Conservation (phyloP, 2,888 invertebrate genomes). For the Ennomos erosarius region DNA sequence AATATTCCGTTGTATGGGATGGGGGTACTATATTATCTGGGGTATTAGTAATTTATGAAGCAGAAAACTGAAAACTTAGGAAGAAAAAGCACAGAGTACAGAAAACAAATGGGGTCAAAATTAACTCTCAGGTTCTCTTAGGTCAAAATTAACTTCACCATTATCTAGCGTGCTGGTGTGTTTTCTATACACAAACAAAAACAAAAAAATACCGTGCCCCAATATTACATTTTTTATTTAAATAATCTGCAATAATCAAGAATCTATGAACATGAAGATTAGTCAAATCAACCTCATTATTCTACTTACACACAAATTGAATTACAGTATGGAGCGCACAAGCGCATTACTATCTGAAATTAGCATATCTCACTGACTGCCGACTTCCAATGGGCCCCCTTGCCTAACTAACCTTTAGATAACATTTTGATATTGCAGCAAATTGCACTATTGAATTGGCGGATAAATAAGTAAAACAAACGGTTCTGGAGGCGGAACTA, state of each 20-base stretch:
- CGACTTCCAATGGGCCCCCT: conserved; percentile 24
- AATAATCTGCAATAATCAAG: no score
- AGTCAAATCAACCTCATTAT: conserved; percentile 2
- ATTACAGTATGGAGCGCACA: background rate
- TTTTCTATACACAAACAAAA: background rate
- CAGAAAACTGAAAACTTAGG: no score
- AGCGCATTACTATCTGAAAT: conserved; percentile 24
- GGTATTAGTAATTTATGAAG: no score
- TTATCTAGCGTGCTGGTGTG: background rate
- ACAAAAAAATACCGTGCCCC: background rate
- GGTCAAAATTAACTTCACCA: background rate
- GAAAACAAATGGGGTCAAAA: no score
- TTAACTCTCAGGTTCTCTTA: no score
- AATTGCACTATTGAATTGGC: conserved; percentile 40
- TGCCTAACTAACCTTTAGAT: conserved; percentile 37
- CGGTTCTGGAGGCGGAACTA: conserved; percentile 16
- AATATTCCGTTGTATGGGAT: no score
- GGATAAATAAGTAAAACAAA: conserved; percentile 37
- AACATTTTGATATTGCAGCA: conserved; percentile 37
- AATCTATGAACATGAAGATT: no score
- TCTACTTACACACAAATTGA: conserved; percentile 14
- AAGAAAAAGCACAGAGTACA: no score
- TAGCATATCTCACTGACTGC: conserved; percentile 26
- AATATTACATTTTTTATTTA: no score
- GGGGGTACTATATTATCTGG: no score